Conservation (phyloP, 2,113 vertebrate genomes). For the cattle (Bos taurus) region ARS-UCD2.0 NC_037352.1:20019001-20019500, state of each 20-base stretch:
- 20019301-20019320: background rate
- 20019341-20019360: background rate
- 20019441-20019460: background rate
- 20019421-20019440: rapidly evolving
- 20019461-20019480: background rate
- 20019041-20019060: too few species aligned
- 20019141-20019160: background rate
- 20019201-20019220: background rate
- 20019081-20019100: too few species aligned
- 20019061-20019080: too few species aligned
- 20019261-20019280: background rate
- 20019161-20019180: background rate
- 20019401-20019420: background rate
- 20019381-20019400: rapidly evolving
- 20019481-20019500: background rate
- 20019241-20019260: background rate
- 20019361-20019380: background rate
- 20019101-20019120: background rate
- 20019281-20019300: background rate
- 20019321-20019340: background rate
- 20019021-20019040: too few species aligned
- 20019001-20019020: too few species aligned
- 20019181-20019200: background rate
- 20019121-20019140: background rate
- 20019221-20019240: background rate